A percentile compares a stretch with the other conserved stretches of the same genome.
Conservation (phyloP, 2,797 vertebrate genomes). For the Brachyrhaphis roseni region DNA sequence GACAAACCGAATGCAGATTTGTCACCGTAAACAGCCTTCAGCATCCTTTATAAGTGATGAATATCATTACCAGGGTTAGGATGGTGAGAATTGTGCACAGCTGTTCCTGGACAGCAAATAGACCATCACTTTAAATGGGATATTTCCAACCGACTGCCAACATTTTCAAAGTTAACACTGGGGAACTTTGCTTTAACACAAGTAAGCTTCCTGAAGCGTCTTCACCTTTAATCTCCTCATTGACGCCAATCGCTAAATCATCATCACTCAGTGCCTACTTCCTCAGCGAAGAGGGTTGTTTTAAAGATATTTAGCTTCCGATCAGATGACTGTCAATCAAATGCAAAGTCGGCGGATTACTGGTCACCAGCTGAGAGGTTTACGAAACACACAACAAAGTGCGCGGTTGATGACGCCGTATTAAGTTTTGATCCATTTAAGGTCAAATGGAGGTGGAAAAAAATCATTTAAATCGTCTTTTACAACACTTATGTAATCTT, state of each 20-base stretch:
- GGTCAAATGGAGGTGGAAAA: not conserved
- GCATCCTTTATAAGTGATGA: not conserved
- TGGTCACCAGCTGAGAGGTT: not conserved
- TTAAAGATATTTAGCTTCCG: not conserved
- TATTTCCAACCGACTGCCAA: not conserved
- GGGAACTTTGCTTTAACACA: not conserved
- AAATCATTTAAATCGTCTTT: not conserved
- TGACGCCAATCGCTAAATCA: not conserved
- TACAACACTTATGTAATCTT: not conserved
- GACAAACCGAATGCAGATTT: not conserved
- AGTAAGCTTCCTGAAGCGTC: not conserved
- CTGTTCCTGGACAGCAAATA: not conserved
- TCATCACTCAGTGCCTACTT: not conserved
- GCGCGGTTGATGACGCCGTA: not conserved
- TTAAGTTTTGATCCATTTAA: not conserved
- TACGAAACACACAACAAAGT: not conserved
- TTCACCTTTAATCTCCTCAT: not conserved
- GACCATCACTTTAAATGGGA: not conserved
- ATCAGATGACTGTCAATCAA: not conserved
- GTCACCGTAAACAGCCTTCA: not conserved
- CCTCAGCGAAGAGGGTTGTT: not conserved
- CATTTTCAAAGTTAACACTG: not conserved
- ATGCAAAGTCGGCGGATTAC: not conserved
- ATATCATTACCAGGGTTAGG: not conserved
- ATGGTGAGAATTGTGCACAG: not conserved